phyloP scores from a whole-genome alignment of 2,113 vertebrate genomes.

The Ceyx melanurus region DNA sequence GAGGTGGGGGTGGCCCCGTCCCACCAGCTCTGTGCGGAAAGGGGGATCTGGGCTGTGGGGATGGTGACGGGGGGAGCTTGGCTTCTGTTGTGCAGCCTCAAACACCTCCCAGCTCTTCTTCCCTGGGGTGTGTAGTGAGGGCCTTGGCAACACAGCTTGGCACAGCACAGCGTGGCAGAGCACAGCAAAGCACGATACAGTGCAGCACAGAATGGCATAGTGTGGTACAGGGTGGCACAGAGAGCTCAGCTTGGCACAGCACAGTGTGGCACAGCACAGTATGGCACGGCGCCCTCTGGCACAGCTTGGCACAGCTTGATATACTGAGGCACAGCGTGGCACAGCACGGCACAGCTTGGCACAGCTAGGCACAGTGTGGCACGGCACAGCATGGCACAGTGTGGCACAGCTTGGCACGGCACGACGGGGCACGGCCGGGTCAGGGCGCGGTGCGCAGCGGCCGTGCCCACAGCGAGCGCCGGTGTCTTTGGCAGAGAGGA shows the following conservation, averaged over 20 bases:
- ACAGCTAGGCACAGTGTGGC: too few relatives aligned
- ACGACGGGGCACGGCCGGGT: not conserved
- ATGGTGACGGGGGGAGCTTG: not conserved
- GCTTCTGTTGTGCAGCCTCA: fast-evolving
- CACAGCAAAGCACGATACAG: fast-evolving
- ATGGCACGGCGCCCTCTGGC: too few relatives aligned
- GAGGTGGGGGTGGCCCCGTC: fast-evolving
- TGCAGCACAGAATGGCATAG: too few relatives aligned
- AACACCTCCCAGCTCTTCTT: fast-evolving
- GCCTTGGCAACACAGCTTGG: not conserved
- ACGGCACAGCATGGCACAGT: too few relatives aligned
- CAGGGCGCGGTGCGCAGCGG: not conserved
- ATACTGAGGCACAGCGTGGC: too few relatives aligned
- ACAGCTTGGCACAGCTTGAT: too few relatives aligned
- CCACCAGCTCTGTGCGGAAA: not conserved
- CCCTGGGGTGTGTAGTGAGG: not conserved
- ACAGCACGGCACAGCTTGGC: not conserved
- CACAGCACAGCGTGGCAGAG: not conserved
- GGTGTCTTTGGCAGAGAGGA: not conserved
- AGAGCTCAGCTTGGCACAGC: too few relatives aligned
- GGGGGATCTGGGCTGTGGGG: fast-evolving
- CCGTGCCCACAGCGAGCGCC: not conserved
- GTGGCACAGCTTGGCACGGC: fast-evolving
- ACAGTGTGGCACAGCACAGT: too few relatives aligned
- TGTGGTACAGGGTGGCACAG: too few relatives aligned